phyloP scores from a whole-genome alignment of 2,888 invertebrate species.

The Drosophila prolongata region DNA sequence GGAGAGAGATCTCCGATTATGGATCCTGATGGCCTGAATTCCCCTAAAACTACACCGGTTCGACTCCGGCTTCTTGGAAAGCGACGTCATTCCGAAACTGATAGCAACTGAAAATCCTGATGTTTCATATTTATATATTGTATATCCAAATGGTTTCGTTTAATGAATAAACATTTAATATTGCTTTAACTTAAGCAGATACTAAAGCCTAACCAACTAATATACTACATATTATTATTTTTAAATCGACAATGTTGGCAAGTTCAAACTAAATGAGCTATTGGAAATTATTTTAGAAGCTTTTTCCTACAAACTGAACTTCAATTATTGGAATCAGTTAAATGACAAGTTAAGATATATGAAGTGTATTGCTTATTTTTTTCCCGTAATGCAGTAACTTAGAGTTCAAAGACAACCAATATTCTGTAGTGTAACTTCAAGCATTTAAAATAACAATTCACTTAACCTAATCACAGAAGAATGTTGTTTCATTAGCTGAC shows the following conservation, averaged over 20 bases:
- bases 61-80: background rate
- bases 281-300: background rate
- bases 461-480: constrained; percentile 69
- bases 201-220: background rate
- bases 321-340: background rate
- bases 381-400: background rate
- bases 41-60: background rate
- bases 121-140: background rate
- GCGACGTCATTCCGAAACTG: background rate
- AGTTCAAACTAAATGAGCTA: background rate
- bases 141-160: background rate
- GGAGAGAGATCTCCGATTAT: background rate
- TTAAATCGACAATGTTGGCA: background rate
- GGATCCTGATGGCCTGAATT: background rate
- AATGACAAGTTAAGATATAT: background rate
- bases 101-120: background rate
- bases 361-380: background rate
- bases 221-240: background rate
- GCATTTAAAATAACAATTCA: constrained; percentile 32
- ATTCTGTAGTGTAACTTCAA: constrained; percentile 17
- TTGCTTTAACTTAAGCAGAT: background rate
- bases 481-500: constrained; percentile 54
- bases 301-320: background rate
- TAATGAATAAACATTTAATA: background rate
- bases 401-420: background rate